Conservation (phyloP, 2,797 vertebrate species). For the Hydrocynus forskahlii region DNA sequence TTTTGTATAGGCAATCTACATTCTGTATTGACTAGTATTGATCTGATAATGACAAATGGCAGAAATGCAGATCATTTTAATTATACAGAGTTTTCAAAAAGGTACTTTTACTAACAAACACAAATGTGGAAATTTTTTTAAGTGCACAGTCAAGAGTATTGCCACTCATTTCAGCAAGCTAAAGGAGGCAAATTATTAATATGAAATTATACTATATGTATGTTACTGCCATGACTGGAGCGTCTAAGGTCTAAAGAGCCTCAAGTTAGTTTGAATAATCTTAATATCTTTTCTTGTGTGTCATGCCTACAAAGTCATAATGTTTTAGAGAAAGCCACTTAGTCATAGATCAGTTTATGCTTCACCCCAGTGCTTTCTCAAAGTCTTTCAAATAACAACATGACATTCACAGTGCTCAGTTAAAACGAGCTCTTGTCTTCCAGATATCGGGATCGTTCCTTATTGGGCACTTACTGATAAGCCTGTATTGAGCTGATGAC, state of each 20-base stretch:
- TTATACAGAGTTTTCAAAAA: no score
- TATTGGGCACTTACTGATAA: constrained; percentile 28
- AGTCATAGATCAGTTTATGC: neutral
- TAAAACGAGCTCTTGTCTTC: constrained; percentile 31
- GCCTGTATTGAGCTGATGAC: constrained; percentile 40
- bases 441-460: constrained; percentile 5
- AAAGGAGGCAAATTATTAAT: no score
- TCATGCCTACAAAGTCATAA: no score
- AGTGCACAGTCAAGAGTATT: no score
- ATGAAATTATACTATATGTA: neutral
- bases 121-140: no score
- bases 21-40: no score
- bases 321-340: neutral
- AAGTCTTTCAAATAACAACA: constrained; percentile 20
- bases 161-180: no score
- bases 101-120: no score
- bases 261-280: neutral
- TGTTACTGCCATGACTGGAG: neutral
- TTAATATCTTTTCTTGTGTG: no score
- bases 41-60: no score
- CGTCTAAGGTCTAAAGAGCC: neutral
- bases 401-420: constrained; percentile 36
- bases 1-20: no score
- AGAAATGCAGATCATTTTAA: no score
- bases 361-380: neutral